Conservation (phyloP, 1,140 invertebrate species). For the Listronotus bonariensis region DNA sequence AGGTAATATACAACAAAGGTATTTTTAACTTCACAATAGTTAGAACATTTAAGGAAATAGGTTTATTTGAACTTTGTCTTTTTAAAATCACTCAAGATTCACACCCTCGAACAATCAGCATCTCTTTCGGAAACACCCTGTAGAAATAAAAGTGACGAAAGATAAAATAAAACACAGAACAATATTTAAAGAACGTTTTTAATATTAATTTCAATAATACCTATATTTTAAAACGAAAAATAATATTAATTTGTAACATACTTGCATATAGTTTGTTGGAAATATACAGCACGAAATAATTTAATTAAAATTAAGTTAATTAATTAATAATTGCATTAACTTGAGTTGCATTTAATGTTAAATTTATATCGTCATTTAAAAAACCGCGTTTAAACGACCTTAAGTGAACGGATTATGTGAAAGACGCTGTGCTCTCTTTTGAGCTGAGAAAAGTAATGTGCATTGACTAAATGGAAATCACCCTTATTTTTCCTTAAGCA, state of each 20-base stretch:
- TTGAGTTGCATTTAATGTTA: conserved; percentile 21
- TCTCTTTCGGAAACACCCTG: too few species aligned
- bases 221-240: conserved; percentile 17
- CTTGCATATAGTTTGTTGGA: conserved; percentile 27
- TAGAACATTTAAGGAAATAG: too few species aligned
- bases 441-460: conserved; percentile 40
- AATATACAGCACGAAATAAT: conserved; percentile 29
- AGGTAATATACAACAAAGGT: too few species aligned
- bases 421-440: conserved; percentile 45
- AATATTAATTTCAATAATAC: conserved; percentile 12
- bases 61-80: too few species aligned
- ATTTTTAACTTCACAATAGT: too few species aligned
- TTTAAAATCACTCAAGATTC: too few species aligned
- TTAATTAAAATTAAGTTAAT: conserved; percentile 5
- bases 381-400: conserved; percentile 21
- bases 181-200: conserved; percentile 17
- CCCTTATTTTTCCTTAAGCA: too few species aligned
- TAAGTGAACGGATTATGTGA: conserved; percentile 47
- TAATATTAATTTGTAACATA: conserved; percentile 15
- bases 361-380: conserved; percentile 18
- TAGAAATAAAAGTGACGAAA: too few species aligned
- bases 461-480: too few species aligned
- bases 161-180: neutral
- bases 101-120: too few species aligned
- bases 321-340: conserved; percentile 15